Evolutionary conservation across 2,797 vertebrate genomes (phyloP), one percentile per base, ranked within the genome.

Genomic region (Ambastaia sidthimunki): DNA sequence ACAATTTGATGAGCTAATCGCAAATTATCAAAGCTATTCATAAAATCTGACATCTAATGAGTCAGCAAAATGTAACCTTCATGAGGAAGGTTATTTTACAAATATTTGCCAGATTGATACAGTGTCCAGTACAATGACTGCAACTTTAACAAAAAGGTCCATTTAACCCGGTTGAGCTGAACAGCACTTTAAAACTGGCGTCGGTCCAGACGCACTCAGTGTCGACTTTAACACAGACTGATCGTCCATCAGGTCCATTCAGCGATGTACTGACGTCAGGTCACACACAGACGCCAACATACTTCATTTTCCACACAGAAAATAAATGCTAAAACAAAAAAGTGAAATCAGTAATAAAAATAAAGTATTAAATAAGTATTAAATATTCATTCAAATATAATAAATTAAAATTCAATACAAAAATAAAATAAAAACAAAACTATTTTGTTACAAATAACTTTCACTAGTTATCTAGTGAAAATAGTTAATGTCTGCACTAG

Each of bases 181-280:
- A 25, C 3, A 78, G 80, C 84, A 80, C 71, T 84, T 59, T 52
- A 28, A 44, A 18, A 7, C 11, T 84, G 83, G 86, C 74, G 16
- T 10, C 0, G 52, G 57, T 73, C 81, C 83, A 86, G 25, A 74
- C 71, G 78, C 78, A 85, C 76, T 83, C 54, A 60, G 54, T 50
- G 5, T 74, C 68, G 54, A 10, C 57, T 54, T 65, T 73, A 31
- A 85, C 54, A 55, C 59, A 11, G 23, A 21, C 67, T 37, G 57
- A 21, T 74, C 15, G 13, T 60, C 28, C 65, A 72, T 86, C 72
- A 67, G 23, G 44, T 12, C 50, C 52, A 57, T 23, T 47, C n/a
- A 55, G 9, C 74, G 69, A 66, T 67, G 70, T 63, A 68, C 70
- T 47, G 25, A 60, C 25, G 76, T 78, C 75, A 70, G 66, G 81